Evolutionary conservation across 2,113 vertebrate species (phyloP), one percentile per base, ranked within the genome.

Genomic region (Rhinoptilus africanus): DNA sequence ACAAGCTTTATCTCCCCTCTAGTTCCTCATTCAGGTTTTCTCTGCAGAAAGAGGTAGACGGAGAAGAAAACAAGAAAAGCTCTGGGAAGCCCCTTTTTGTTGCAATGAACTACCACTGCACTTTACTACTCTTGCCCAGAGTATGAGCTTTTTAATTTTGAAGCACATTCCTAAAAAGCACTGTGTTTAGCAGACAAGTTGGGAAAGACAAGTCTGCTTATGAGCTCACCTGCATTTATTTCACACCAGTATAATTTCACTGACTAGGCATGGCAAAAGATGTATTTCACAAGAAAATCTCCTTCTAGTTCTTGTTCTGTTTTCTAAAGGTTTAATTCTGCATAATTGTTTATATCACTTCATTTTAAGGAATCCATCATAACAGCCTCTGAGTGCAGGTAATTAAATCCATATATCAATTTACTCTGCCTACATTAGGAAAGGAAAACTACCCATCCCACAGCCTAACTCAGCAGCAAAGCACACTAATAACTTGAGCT

Each of bases 391-490:
- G 39, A 60, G 51, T 48, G 14, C 34, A 77, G 37, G 56, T 67
- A 93, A 95, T 77, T 93, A 94, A 95, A 95, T 57, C 51, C 39
- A 80, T 88, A 12, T n/a, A 91, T 75, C 74, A 89, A 66, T 89
- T 85, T 54, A 48, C 5, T 50, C 69, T 75, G 82, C 37, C 59
- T 51, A 10, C 10, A 43, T 35, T 57, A 85, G 30, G 39, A 92
- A 83, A 80, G 1, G 4, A 47, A 89, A 81, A 71, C 56, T 72
- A 43, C 32, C 27, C 37, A 71, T 30, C 60, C 59, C 12, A 32
- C 69, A 56, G 39, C 19, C 54, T 64, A 75, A 64, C 43, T 48
- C 27, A 85, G 50, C 50, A 64, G 32, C 4, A 86, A 82, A 88
- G 35, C 57, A 67, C 59, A 26, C 21, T 14, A 80, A 76, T 18